Base-by-base conservation (phyloP, 2,113 vertebrate species). In the Vombatus ursinus region DNA sequence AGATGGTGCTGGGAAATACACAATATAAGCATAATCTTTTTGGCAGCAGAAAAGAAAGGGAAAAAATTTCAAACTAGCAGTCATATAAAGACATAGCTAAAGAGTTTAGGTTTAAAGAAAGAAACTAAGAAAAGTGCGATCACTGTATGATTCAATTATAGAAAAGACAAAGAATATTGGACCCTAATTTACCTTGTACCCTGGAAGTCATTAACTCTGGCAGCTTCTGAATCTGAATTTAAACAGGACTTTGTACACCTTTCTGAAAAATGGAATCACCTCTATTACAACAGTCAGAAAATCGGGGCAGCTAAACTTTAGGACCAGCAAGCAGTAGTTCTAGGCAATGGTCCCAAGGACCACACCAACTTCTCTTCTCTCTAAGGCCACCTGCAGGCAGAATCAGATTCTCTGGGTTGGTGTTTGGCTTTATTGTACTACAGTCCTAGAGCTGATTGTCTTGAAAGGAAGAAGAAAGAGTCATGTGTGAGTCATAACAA, bases 1-100 rank as follows among this genome's bases (percentile, higher is more conserved):
- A 94, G 52, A 57, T 57, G 31, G 48, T 90, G 25, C 31, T 95
- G 49, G 94, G n/a, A 92, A 94, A 61, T 89, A 96, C 96, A 84
- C 24, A 90, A 44, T 37, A 50, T 91, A 44, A 24, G 44, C 4
- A 44, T 23, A 26, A 92, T 89, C 54, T 92, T 50, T 19, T 77
- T 50, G 52, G 12, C n/a, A 50, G 90, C 90, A 97, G 95, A 95
- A 49, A 95, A 94, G 94, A 92, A 48, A 96, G 31, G 89, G 54
- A 95, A 50, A 53, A 9, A 0, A n/a, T 44, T 94, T 61, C 44
- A 89, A 95, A 90, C 51, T 92, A 77, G 48, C 51, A 91, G 50
- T 93, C 19, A 47, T 84, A 53, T 52, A 90, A 94, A 44, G 92
- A 57, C 2, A 24, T 48, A 47, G 28, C 25, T 53, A 49, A 90